Percentiles rank a stretch among this genome's conserved stretches.
Conservation (phyloP, 2,888 invertebrate genomes). For the Diabrotica balteata region DNA sequence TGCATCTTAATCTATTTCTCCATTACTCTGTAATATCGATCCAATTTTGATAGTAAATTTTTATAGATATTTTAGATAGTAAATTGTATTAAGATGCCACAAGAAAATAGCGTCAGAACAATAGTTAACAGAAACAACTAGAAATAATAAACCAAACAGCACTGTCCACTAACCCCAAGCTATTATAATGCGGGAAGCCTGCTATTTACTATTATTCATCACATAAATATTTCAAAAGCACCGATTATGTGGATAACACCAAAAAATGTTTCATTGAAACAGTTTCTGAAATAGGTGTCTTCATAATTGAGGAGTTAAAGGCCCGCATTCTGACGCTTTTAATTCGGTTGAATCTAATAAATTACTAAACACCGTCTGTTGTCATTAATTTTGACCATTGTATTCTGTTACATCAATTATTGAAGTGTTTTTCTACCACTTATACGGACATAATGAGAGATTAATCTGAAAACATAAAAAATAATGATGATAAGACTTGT, state of each 20-base stretch:
- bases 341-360: slow-evolving; percentile 25
- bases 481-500: background rate
- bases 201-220: slow-evolving; percentile 38
- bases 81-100: too few relatives aligned
- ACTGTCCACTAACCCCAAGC: slow-evolving; percentile 2
- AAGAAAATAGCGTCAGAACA: too few relatives aligned
- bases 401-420: slow-evolving; percentile 23
- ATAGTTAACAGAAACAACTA: too few relatives aligned
- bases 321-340: slow-evolving; percentile 30
- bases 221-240: slow-evolving; percentile 35
- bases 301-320: slow-evolving; percentile 31
- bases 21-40: too few relatives aligned
- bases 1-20: too few relatives aligned
- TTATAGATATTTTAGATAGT: too few relatives aligned
- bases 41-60: too few relatives aligned
- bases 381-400: slow-evolving; percentile 29
- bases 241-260: slow-evolving; percentile 30
- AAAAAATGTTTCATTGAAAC: slow-evolving; percentile 28
- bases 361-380: slow-evolving; percentile 29
- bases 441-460: slow-evolving; percentile 14
- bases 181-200: slow-evolving; percentile 37
- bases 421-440: slow-evolving; percentile 17
- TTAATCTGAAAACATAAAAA: slow-evolving; percentile 6
- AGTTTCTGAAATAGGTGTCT: slow-evolving; percentile 32
- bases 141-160: slow-evolving; percentile 16